phyloP scores from a whole-genome alignment of 1,140 invertebrate genomes.

The Pseudomyrmex dendroicus region DNA sequence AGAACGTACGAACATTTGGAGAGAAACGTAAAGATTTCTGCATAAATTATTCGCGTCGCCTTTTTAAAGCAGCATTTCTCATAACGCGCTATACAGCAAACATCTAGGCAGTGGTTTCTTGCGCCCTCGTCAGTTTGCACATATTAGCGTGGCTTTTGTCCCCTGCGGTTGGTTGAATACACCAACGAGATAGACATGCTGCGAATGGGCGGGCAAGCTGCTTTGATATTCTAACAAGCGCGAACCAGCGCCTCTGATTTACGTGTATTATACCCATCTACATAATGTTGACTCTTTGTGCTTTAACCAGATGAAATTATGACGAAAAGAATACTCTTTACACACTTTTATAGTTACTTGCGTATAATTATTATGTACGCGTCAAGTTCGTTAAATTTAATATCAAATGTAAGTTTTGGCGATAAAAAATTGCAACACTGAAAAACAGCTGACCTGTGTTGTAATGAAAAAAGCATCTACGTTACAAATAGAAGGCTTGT shows the following conservation, averaged over 20 bases:
- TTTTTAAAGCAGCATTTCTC: constrained; percentile 60
- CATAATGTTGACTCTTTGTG: constrained; percentile 56
- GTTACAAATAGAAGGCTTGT: neutral
- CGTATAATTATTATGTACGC: neutral
- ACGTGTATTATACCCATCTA: constrained; percentile 52
- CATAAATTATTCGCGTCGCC: neutral
- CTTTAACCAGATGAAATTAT: constrained; percentile 44
- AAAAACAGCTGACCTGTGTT: neutral
- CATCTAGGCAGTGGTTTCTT: constrained; percentile 59
- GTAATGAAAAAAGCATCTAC: neutral
- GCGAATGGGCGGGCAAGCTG: constrained; percentile 62
- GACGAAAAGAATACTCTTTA: constrained; percentile 21
- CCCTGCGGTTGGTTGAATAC: constrained; percentile 59
- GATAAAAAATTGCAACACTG: neutral
- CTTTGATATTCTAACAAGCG: constrained; percentile 64
- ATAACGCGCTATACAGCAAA: constrained; percentile 55
- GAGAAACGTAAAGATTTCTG: too few species aligned
- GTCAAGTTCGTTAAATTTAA: neutral
- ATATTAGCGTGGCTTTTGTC: constrained; percentile 71
- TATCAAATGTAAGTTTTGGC: neutral
- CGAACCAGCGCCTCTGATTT: constrained; percentile 52
- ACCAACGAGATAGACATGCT: constrained; percentile 70
- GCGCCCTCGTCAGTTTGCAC: constrained; percentile 62
- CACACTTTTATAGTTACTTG: neutral
- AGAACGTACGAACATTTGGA: too few species aligned